Conservation (phyloP, 2,113 vertebrate genomes). For the Thamnophis sirtalis region DNA sequence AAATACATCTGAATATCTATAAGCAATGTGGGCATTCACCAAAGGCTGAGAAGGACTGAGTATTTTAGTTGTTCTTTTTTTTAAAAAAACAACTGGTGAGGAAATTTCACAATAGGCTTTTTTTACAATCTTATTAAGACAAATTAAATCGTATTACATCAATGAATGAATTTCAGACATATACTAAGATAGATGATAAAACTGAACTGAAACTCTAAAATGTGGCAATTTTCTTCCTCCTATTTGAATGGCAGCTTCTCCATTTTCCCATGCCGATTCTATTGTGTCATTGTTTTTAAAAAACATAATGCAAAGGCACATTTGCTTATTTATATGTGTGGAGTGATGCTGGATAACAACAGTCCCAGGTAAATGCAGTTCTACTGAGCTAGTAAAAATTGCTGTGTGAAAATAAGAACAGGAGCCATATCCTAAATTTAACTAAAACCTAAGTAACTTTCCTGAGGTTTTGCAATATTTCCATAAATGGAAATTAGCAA, state of each 20-base stretch:
- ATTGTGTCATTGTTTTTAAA: background rate
- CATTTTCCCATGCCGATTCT: background rate
- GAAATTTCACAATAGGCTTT: background rate
- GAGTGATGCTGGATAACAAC: background rate
- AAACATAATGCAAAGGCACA: background rate
- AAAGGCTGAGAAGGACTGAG: too few relatives aligned
- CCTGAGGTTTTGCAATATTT: background rate
- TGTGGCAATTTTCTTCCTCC: background rate
- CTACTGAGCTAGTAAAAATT: background rate
- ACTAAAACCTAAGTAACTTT: background rate
- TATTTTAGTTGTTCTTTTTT: background rate
- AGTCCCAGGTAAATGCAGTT: background rate
- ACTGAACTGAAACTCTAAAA: background rate
- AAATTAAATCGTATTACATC: background rate
- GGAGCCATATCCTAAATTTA: background rate
- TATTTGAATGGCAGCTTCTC: background rate
- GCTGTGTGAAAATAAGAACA: background rate
- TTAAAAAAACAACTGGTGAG: background rate
- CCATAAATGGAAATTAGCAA: background rate
- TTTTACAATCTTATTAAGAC: background rate
- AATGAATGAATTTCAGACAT: background rate
- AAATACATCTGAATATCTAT: constrained; percentile 20
- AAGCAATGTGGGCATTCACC: background rate
- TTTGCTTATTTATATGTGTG: background rate
- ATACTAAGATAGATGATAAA: background rate